Conservation (phyloP, 2,888 invertebrate species). For the Diarsia mendica region DNA sequence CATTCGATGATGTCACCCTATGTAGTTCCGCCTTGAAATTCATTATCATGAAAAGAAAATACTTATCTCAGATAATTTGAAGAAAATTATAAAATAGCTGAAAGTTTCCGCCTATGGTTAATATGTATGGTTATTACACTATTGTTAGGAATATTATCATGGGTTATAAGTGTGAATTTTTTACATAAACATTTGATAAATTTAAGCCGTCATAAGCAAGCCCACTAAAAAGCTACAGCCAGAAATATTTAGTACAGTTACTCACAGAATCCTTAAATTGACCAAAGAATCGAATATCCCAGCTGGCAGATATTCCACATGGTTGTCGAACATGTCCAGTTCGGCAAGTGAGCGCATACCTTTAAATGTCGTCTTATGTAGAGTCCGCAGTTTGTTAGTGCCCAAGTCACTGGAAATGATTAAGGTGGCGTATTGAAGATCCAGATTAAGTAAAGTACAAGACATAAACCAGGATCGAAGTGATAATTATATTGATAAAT, state of each 20-base stretch:
- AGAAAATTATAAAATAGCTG: not conserved
- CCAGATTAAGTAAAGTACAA: not conserved
- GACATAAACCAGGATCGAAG: not conserved
- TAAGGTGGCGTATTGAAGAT: slow-evolving; percentile 16
- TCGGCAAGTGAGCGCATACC: slow-evolving; percentile 92
- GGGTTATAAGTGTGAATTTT: not conserved
- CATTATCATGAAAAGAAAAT: slow-evolving; percentile 20
- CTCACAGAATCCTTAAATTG: slow-evolving; percentile 92
- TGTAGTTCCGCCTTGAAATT: slow-evolving; percentile 5
- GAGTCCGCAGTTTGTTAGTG: slow-evolving; percentile 92
- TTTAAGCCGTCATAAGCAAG: not conserved
- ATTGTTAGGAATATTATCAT: not conserved
- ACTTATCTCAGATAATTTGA: slow-evolving; percentile 34
- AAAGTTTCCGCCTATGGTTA: not conserved
- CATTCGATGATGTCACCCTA: not conserved
- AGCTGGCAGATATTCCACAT: slow-evolving; percentile 92
- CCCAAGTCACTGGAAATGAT: slow-evolving; percentile 92
- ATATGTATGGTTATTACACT: not conserved
- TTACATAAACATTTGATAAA: not conserved
- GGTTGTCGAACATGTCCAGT: slow-evolving; percentile 94
- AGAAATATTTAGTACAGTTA: slow-evolving; percentile 56
- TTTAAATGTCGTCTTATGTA: slow-evolving; percentile 93
- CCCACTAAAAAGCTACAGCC: not conserved
- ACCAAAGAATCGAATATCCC: slow-evolving; percentile 92
- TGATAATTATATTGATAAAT: not conserved